A percentile compares a stretch with the other conserved stretches of the same genome.
These are phyloP conservation scores for Seira sanloemensis DNA, from an alignment of 2,888 invertebrate genomes.

Conservation along the genomic window DNA sequence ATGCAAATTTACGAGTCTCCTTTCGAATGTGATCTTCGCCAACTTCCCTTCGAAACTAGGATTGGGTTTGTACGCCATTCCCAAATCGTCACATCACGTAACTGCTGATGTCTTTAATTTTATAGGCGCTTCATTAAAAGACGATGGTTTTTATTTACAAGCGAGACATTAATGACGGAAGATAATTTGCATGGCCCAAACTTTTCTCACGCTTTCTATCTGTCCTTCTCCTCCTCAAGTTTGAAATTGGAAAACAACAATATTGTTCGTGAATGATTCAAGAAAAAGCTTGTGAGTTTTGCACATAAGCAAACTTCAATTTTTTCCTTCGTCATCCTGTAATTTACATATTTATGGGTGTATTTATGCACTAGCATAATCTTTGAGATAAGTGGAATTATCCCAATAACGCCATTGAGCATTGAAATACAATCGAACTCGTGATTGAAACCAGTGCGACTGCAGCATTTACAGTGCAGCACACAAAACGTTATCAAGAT, in stretches of 20 bases:
- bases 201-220: not conserved
- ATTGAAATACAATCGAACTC: too few relatives aligned
- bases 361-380: not conserved
- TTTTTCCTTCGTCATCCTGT: not conserved
- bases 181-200: not conserved
- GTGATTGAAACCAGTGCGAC: too few relatives aligned
- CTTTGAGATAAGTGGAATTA: not conserved
- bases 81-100: not conserved
- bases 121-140: not conserved
- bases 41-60: too few relatives aligned
- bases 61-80: too few relatives aligned
- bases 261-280: not conserved
- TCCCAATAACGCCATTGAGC: not conserved
- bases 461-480: too few relatives aligned
- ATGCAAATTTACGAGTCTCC: too few relatives aligned
- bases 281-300: not conserved
- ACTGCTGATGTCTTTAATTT: not conserved
- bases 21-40: too few relatives aligned
- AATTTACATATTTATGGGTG: not conserved
- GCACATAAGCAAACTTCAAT: not conserved
- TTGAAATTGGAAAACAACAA: not conserved
- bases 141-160: too few relatives aligned
- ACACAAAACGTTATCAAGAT: too few relatives aligned
- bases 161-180: not conserved
- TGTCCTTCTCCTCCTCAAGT: not conserved